These are phyloP conservation scores for Elysia chlorotica DNA, from an alignment of 1,140 invertebrate species.

Conservation along the genomic window DNA sequence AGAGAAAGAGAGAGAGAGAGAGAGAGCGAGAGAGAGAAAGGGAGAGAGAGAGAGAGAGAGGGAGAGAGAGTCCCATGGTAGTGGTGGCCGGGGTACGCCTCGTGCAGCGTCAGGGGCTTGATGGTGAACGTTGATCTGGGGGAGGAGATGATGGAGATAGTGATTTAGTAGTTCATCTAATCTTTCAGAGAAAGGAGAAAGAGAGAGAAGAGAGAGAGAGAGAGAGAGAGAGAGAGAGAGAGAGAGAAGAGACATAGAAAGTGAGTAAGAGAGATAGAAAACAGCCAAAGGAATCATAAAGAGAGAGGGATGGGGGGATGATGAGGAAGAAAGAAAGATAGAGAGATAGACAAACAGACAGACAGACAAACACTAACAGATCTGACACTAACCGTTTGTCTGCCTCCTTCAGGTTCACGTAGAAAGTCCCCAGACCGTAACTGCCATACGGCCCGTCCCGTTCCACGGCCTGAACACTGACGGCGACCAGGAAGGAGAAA, in stretches of 20 bases:
- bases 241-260: background rate
- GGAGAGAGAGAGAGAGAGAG: too few relatives aligned
- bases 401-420: constrained; percentile 35
- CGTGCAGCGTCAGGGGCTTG: constrained; percentile 56
- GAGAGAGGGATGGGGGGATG: background rate
- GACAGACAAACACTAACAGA: too few relatives aligned
- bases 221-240: too few relatives aligned
- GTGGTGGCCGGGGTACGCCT: constrained; percentile 62
- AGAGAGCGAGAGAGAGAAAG: too few relatives aligned
- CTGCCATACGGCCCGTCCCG: constrained; percentile 33
- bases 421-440: constrained; percentile 36
- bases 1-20: too few relatives aligned
- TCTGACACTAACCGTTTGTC: constrained; percentile 38
- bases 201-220: too few relatives aligned
- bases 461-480: constrained; percentile 34
- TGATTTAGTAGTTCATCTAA: too few relatives aligned
- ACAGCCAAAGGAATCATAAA: background rate
- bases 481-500: background rate
- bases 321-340: background rate
- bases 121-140: background rate
- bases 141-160: background rate
- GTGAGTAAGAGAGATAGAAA: background rate
- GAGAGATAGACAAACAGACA: too few relatives aligned
- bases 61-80: too few relatives aligned
- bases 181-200: too few relatives aligned